Conservation (phyloP, 2,888 invertebrate genomes). For the Coelogynopora nodosa region DNA sequence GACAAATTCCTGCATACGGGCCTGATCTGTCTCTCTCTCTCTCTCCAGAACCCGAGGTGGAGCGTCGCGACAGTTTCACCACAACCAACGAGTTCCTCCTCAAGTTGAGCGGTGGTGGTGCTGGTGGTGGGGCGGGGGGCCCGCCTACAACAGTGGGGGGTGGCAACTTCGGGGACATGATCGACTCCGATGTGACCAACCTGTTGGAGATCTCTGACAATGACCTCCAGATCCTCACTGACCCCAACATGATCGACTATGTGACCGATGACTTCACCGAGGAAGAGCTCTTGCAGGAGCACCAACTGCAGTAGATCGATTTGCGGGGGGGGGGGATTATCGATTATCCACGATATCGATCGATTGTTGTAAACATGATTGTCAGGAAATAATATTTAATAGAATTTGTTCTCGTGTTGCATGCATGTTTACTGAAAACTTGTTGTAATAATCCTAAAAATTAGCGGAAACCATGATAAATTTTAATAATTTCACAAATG, state of each 20-base stretch:
- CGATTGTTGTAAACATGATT: too few species aligned
- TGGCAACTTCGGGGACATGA: neutral
- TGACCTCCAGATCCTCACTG: neutral
- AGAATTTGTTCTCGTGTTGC: too few species aligned
- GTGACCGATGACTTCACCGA: neutral
- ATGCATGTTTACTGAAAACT: too few species aligned
- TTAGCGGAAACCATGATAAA: too few species aligned
- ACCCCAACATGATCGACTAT: neutral
- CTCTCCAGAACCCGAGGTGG: conserved; percentile 1
- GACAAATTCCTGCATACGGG: too few species aligned
- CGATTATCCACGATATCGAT: too few species aligned
- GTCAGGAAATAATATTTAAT: too few species aligned
- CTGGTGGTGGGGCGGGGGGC: neutral
- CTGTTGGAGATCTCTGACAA: neutral
- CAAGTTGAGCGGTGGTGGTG: neutral
- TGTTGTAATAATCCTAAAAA: too few species aligned
- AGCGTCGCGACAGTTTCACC: conserved; percentile 25
- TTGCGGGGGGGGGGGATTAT: too few species aligned
- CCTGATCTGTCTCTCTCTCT: too few species aligned
- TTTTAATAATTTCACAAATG: too few species aligned
- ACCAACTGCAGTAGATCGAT: too few species aligned
- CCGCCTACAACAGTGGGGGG: neutral
- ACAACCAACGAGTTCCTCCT: neutral
- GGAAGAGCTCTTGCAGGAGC: neutral
- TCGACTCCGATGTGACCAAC: neutral